Conservation (phyloP, 2,113 vertebrate genomes). For the Syrmaticus mikado region DNA sequence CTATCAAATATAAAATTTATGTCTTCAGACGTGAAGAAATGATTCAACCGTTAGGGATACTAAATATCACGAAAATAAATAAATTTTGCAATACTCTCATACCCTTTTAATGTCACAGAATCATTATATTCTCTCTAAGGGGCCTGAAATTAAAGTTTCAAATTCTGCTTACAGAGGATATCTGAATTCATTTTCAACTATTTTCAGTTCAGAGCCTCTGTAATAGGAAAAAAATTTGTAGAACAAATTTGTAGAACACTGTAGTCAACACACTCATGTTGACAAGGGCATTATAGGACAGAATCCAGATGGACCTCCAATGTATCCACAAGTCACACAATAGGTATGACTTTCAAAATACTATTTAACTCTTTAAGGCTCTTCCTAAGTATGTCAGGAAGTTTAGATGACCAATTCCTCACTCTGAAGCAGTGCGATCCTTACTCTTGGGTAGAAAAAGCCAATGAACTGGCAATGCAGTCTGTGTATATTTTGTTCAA, state of each 20-base stretch:
- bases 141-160: background rate
- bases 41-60: background rate
- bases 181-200: background rate
- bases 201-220: background rate
- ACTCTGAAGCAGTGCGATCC: background rate
- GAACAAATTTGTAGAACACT: background rate
- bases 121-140: background rate
- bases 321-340: background rate
- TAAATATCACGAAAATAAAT: background rate
- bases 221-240: accelerated
- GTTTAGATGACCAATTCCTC: background rate
- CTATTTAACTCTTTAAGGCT: background rate
- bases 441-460: background rate
- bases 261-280: accelerated
- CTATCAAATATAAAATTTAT: background rate
- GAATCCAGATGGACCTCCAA: background rate
- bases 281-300: background rate
- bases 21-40: background rate
- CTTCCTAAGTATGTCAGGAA: background rate
- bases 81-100: background rate
- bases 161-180: background rate
- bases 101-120: background rate
- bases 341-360: background rate
- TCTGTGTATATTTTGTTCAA: background rate
- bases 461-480: background rate